Conservation (phyloP, 2,888 invertebrate species). For the Serrognathus titanus region DNA sequence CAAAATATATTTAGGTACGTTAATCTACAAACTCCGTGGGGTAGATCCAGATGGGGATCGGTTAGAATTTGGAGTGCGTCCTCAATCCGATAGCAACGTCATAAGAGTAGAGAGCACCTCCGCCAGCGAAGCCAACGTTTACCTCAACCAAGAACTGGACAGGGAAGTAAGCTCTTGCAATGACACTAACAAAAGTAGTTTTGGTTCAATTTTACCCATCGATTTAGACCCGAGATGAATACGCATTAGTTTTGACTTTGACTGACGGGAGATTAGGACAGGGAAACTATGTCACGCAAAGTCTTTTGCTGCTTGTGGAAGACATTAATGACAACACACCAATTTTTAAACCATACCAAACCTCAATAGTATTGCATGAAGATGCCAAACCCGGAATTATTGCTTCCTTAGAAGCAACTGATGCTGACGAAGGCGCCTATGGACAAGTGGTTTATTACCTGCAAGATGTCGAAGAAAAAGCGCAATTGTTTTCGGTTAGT, state of each 20-base stretch:
- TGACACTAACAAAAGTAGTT: no score
- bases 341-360: conserved; percentile 79
- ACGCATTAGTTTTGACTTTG: conserved; percentile 81
- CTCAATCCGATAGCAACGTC: conserved; percentile 77
- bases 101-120: conserved; percentile 79
- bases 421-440: conserved; percentile 87
- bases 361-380: conserved; percentile 77
- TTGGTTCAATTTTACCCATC: no score
- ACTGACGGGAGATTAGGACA: conserved; percentile 85
- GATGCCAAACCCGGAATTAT: conserved; percentile 72
- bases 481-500: conserved; percentile 72
- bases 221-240: conserved; percentile 76
- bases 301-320: conserved; percentile 81
- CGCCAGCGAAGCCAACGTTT: conserved; percentile 80
- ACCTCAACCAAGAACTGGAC: conserved; percentile 84
- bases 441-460: conserved; percentile 88
- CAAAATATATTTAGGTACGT: conserved; percentile 59
- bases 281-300: conserved; percentile 86
- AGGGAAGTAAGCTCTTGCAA: conserved; percentile 65
- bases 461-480: conserved; percentile 76
- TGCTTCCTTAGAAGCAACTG: conserved; percentile 80
- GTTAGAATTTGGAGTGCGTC: conserved; percentile 76
- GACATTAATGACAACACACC: conserved; percentile 92
- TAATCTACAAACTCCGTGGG: conserved; percentile 78
- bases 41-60: conserved; percentile 84